Evolutionary conservation across 2,113 vertebrate species (phyloP).

Genomic region (Manacus vitellinus): DNA sequence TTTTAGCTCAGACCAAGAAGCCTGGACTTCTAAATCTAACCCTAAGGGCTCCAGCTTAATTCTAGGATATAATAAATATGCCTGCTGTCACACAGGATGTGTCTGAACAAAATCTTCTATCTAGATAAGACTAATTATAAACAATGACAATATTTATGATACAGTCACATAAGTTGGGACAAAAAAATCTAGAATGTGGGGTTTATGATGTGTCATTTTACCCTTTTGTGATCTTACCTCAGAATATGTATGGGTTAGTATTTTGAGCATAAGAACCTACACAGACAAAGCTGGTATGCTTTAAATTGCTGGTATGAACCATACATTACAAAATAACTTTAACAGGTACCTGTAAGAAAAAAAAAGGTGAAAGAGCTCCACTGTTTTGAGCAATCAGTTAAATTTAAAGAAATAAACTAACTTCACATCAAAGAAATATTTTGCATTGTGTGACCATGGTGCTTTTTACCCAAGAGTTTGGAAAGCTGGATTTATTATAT

Average conservation of each 20-base stretch:
- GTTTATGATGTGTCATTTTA: background rate
- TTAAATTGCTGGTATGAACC: background rate
- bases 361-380: fast-evolving
- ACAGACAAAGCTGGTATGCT: background rate
- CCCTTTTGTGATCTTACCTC: background rate
- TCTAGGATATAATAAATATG: background rate
- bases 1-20: background rate
- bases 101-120: background rate
- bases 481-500: background rate
- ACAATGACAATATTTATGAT: background rate
- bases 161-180: background rate
- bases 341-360: background rate
- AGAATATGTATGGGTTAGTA: background rate
- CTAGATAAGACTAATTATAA: background rate
- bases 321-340: background rate
- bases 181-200: background rate
- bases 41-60: background rate
- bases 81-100: background rate
- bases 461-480: background rate
- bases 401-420: background rate
- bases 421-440: background rate
- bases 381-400: background rate
- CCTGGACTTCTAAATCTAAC: background rate
- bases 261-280: background rate
- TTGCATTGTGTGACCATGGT: background rate